Conservation (phyloP, 2,888 invertebrate species). For the Geotrupes spiniger region DNA sequence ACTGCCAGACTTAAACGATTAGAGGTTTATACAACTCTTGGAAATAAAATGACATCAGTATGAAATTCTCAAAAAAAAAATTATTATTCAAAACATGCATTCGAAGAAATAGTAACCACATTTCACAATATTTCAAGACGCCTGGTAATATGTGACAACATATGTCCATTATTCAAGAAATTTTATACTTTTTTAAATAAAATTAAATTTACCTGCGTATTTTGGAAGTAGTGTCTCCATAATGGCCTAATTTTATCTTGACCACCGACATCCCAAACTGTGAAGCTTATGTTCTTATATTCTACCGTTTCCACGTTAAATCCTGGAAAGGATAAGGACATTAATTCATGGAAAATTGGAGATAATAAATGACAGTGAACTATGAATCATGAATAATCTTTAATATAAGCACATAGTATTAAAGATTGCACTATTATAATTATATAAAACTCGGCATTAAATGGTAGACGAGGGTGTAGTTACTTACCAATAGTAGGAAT, state of each 20-base stretch:
- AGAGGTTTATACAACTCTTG: too few species aligned
- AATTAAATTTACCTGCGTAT: slow-evolving; percentile 76
- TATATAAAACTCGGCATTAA: neutral
- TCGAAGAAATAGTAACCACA: too few species aligned
- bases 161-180: too few species aligned
- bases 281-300: slow-evolving; percentile 99
- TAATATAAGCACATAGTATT: neutral
- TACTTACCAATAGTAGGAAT: slow-evolving; percentile 97
- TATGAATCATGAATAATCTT: neutral
- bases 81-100: too few species aligned
- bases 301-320: slow-evolving; percentile 98
- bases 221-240: slow-evolving; percentile 98
- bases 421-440: neutral
- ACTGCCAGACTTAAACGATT: too few species aligned
- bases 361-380: slow-evolving; percentile 16
- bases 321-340: slow-evolving; percentile 58
- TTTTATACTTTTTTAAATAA: too few species aligned
- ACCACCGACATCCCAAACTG: slow-evolving; percentile 97
- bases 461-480: too few species aligned
- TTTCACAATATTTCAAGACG: too few species aligned
- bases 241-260: slow-evolving; percentile 97
- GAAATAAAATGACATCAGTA: too few species aligned
- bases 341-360: slow-evolving; percentile 12
- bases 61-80: too few species aligned
- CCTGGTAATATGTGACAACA: too few species aligned